Percentiles rank a stretch among this genome's conserved stretches.
Evolutionary conservation across 2,888 invertebrate species (phyloP).

Genomic region (Brachyptera risi): DNA sequence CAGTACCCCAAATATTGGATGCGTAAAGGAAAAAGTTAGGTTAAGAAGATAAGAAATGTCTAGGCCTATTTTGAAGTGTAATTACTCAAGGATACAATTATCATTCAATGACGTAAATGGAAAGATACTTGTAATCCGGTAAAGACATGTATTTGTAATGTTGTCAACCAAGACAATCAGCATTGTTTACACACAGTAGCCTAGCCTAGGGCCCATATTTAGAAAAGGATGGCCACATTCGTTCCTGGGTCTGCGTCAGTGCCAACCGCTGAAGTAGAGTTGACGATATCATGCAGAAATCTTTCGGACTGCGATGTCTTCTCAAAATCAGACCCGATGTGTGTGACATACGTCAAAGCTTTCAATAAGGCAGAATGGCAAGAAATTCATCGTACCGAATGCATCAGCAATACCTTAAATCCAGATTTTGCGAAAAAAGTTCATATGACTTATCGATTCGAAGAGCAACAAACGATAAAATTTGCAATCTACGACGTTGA

Average conservation of each 20-base stretch:
- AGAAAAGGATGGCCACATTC: conserved; percentile 39
- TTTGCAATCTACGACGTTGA: conserved; percentile 49
- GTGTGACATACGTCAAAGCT: conserved; percentile 45
- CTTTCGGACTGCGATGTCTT: conserved; percentile 49
- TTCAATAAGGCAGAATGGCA: conserved; percentile 42
- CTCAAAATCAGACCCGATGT: conserved; percentile 55
- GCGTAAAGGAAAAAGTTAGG: no score
- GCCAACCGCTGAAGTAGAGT: conserved; percentile 43
- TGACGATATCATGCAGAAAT: conserved; percentile 45
- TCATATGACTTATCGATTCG: conserved; percentile 52
- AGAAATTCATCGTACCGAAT: conserved; percentile 47
- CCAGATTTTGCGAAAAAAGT: conserved; percentile 53
- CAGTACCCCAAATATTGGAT: no score
- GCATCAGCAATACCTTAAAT: conserved; percentile 46
- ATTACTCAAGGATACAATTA: no score
- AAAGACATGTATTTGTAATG: no score
- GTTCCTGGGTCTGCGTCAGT: conserved; percentile 42
- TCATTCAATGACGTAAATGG: no score
- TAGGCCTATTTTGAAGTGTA: no score
- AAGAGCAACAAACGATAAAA: conserved; percentile 52
- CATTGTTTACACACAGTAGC: no score
- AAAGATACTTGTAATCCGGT: no score
- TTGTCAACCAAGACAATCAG: no score
- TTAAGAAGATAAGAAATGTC: no score
- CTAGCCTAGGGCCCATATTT: no score